Evolutionary conservation across 2,113 vertebrate species (phyloP), one percentile per base, ranked within the genome.

Genomic region (Odocoileus hemionus): DNA sequence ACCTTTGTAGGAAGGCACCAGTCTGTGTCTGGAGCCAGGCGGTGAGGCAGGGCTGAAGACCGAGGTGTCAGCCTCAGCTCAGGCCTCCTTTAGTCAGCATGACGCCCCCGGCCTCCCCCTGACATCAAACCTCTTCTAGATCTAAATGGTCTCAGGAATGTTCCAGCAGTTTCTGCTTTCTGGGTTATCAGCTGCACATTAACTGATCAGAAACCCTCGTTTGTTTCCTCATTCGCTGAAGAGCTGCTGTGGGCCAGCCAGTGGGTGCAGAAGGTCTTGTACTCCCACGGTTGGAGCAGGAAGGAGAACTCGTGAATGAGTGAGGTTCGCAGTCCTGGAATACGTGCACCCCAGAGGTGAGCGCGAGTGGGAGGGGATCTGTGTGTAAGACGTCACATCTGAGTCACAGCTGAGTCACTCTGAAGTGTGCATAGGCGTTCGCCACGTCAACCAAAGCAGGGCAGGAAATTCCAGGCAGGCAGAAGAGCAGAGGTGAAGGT

Each of bases 321-420:
- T 50, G 26, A 80, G 45, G 70, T 67, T 67, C 50, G 26, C 0
- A 0, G 26, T 30, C 70, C 67, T 28, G 50, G 57, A 84, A 21
- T 67, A 7, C 0, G 0, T 67, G 23, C 5, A 50, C 16, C 47
- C 21, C 2, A 14, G 54, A 88, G 82, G 82, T 85, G 64, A 70
- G 80, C 58, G 25, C 9, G 11, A 60, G 54, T 57, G 47, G 82
- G 91, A 64, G 82, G 89, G 89, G 70, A 47, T 39, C 55, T 33
- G 52, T 74, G 57, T 33, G 30, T 50, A 52, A 74, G 67, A 64
- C 76, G 60, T 97, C 91, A 39, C 17, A 0, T n/a, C 6, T 97
- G 95, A 98, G 82, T 96, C 82, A 96, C 50, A 23, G 36, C 83
- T 78, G 89, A 96, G 92, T 97, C 94, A 96, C 50, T 83, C 43